These are phyloP conservation scores for Oreortyx pictus DNA, from an alignment of 2,797 vertebrate genomes.

Conservation along the genomic window DNA sequence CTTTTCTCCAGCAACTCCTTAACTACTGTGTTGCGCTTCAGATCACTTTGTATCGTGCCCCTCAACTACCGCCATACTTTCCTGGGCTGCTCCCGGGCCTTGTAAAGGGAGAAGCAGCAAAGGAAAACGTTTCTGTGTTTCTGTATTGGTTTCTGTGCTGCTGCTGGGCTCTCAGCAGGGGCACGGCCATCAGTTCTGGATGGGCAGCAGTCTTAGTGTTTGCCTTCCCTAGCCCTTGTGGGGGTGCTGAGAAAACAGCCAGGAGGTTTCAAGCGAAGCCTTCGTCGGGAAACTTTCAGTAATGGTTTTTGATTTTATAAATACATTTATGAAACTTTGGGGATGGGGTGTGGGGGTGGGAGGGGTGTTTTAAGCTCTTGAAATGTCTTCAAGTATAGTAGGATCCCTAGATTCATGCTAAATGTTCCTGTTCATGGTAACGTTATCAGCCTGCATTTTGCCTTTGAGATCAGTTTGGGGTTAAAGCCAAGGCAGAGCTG, in stretches of 20 bases:
- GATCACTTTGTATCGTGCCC: neutral
- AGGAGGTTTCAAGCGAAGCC: neutral
- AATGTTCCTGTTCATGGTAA: neutral
- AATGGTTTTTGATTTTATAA: neutral
- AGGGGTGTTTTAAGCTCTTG: neutral
- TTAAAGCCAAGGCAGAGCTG: neutral
- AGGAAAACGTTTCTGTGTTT: neutral
- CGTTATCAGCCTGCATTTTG: neutral
- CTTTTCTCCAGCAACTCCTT: neutral
- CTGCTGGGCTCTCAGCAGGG: neutral
- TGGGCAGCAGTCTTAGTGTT: neutral
- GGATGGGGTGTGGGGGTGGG: too few relatives aligned
- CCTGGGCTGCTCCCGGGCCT: neutral
- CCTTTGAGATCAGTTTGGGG: neutral
- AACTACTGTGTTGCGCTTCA: neutral
- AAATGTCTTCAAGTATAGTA: neutral
- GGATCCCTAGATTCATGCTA: neutral
- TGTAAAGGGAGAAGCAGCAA: neutral
- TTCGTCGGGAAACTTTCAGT: neutral
- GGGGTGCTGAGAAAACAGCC: neutral
- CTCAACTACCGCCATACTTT: accelerated
- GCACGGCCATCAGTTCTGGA: neutral
- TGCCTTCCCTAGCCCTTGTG: neutral
- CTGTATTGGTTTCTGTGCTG: neutral
- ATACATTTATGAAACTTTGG: neutral